Conservation (phyloP, 2,888 invertebrate genomes). For the Conchocele bisecta region DNA sequence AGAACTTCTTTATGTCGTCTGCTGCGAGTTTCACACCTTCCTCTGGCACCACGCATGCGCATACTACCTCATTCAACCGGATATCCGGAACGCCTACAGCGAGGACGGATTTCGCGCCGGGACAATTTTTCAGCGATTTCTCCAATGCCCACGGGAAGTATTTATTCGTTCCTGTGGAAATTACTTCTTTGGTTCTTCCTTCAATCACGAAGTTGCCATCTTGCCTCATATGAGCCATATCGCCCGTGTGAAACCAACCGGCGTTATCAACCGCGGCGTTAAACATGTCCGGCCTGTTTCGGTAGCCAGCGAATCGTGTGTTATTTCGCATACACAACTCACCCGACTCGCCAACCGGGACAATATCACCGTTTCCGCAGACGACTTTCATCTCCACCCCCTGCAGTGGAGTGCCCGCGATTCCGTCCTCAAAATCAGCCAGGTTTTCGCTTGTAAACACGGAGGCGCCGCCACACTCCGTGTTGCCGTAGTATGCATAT, state of each 20-base stretch:
- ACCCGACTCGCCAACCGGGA: conserved; percentile 24
- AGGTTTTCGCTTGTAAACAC: background rate
- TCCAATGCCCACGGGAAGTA: conserved; percentile 49
- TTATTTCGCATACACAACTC: conserved; percentile 37
- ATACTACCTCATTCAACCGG: conserved; percentile 40
- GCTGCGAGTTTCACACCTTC: conserved; percentile 3
- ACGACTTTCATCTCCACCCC: conserved; percentile 47
- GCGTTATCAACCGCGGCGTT: conserved; percentile 13
- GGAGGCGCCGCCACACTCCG: conserved; percentile 29
- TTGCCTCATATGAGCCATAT: conserved; percentile 32
- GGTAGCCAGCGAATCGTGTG: conserved; percentile 38
- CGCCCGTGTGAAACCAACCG: conserved; percentile 47
- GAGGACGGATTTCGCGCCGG: conserved; percentile 23
- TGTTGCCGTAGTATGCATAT: conserved; percentile 29
- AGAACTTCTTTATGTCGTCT: conserved; percentile 14
- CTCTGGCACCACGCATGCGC: conserved; percentile 47
- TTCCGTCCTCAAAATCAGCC: conserved; percentile 42
- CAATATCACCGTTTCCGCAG: conserved; percentile 23
- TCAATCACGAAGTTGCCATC: conserved; percentile 46
- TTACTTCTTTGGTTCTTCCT: conserved; percentile 40
- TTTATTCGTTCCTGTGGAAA: conserved; percentile 33
- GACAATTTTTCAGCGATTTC: conserved; percentile 21
- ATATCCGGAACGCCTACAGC: conserved; percentile 53
- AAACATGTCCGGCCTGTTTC: conserved; percentile 9
- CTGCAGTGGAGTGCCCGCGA: conserved; percentile 30